Percentiles rank a stretch among this genome's conserved stretches.
phyloP scores from a whole-genome alignment of 2,113 vertebrate genomes.

The Burhinus oedicnemus region DNA sequence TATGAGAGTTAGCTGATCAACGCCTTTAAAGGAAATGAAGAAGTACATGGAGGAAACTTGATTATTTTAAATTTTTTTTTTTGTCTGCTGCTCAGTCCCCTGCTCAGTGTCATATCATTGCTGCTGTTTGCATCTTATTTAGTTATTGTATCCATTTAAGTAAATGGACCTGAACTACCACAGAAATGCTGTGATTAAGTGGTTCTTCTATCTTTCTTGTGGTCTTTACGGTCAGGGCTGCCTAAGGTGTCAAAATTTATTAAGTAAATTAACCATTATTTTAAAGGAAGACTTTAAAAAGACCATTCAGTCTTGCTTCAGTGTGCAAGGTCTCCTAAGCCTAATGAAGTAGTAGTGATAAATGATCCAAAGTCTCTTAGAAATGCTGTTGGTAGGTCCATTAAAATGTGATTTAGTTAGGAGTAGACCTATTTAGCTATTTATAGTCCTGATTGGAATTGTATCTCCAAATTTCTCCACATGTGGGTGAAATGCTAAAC shows the following conservation, averaged over 20 bases:
- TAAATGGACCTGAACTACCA: neutral
- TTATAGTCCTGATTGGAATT: neutral
- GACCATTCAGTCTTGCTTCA: neutral
- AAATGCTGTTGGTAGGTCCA: neutral
- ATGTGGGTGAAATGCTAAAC: neutral
- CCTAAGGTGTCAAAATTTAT: neutral
- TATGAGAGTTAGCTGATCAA: conserved; percentile 12
- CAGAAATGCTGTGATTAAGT: neutral
- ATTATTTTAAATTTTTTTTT: neutral
- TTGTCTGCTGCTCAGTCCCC: neutral
- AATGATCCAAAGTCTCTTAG: neutral
- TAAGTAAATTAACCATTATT: neutral
- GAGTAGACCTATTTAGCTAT: neutral
- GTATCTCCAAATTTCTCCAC: neutral
- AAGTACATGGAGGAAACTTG: neutral
- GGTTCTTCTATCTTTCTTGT: neutral
- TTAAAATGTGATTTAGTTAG: neutral
- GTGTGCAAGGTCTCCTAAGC: neutral
- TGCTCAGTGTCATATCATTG: neutral
- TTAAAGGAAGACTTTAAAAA: neutral
- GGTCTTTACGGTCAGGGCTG: neutral
- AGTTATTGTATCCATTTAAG: neutral
- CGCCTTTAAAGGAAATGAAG: neutral
- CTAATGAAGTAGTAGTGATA: neutral
- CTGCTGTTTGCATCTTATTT: neutral